phyloP scores from a whole-genome alignment of 2,888 invertebrate species.

The Cephus pygmeus region DNA sequence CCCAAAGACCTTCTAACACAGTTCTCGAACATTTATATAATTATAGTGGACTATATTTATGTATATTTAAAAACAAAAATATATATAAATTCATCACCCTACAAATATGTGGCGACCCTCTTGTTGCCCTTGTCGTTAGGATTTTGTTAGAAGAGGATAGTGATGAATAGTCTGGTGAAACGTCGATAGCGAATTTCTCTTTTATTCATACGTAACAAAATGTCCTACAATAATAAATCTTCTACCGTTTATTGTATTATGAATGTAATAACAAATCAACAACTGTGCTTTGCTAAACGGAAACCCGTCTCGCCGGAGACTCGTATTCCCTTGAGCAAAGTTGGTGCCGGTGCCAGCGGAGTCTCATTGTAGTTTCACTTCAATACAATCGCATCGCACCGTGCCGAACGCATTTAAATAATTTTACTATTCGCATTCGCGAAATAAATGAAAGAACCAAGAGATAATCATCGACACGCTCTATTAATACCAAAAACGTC shows the following conservation, averaged over 20 bases:
- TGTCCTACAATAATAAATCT: constrained; percentile 29
- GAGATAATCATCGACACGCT: not conserved
- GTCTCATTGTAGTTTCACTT: not conserved
- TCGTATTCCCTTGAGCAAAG: not conserved
- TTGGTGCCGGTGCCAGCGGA: not conserved
- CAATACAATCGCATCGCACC: not conserved
- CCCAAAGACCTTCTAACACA: constrained; percentile 32
- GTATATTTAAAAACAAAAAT: constrained; percentile 49
- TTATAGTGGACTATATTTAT: constrained; percentile 58
- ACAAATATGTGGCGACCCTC: constrained; percentile 12
- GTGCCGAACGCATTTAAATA: not conserved
- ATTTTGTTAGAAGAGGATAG: not conserved
- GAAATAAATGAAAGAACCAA: not conserved
- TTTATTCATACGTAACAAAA: constrained; percentile 41
- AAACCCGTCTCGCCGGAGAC: not conserved
- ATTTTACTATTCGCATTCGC: not conserved
- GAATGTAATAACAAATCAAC: constrained; percentile 42
- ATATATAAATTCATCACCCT: constrained; percentile 52
- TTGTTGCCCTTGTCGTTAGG: not conserved
- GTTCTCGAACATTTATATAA: constrained; percentile 50
- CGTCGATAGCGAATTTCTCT: not conserved
- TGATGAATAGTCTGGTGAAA: not conserved
- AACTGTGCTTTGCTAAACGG: constrained; percentile 17
- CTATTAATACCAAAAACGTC: not conserved
- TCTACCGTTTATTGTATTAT: constrained; percentile 33